These are phyloP conservation scores for Ataeniobius toweri DNA, from an alignment of 2,797 vertebrate species.

Conservation along the genomic window DNA sequence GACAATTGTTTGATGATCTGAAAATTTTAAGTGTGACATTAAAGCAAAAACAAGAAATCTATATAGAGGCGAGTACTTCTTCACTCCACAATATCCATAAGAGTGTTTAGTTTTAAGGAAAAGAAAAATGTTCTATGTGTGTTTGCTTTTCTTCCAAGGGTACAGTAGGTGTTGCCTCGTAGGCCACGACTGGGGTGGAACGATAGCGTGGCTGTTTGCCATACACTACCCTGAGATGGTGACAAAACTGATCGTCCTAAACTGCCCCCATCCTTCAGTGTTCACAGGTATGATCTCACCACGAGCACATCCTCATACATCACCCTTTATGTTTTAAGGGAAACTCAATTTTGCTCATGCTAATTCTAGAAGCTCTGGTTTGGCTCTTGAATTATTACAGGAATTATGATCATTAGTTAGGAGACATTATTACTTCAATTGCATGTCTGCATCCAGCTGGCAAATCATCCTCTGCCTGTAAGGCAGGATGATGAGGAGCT, in stretches of 20 bases:
- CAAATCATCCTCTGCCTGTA: conserved; percentile 52
- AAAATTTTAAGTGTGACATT: background rate
- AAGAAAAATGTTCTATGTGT: background rate
- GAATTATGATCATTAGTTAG: conserved; percentile 69
- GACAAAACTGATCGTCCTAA: conserved; percentile 94
- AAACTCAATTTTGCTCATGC: conserved; percentile 19
- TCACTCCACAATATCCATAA: background rate
- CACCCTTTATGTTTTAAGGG: background rate
- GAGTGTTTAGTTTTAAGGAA: background rate
- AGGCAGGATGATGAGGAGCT: conserved; percentile 54
- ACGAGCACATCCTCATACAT: background rate
- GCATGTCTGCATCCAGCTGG: conserved; percentile 69
- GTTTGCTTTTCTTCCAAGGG: conserved; percentile 76
- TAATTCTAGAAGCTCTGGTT: conserved; percentile 48
- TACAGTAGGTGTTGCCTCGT: conserved; percentile 96
- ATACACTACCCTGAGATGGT: conserved; percentile 98
- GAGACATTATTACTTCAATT: conserved; percentile 49
- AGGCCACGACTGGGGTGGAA: conserved; percentile 98
- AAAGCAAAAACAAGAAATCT: background rate
- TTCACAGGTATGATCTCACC: conserved; percentile 85
- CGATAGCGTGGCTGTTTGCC: conserved; percentile 94
- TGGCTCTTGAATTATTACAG: conserved; percentile 41
- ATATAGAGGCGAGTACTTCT: background rate
- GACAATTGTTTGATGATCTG: background rate
- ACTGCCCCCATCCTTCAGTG: conserved; percentile 95